phyloP scores from a whole-genome alignment of 1,140 invertebrate genomes.

The Ceratina japonica region DNA sequence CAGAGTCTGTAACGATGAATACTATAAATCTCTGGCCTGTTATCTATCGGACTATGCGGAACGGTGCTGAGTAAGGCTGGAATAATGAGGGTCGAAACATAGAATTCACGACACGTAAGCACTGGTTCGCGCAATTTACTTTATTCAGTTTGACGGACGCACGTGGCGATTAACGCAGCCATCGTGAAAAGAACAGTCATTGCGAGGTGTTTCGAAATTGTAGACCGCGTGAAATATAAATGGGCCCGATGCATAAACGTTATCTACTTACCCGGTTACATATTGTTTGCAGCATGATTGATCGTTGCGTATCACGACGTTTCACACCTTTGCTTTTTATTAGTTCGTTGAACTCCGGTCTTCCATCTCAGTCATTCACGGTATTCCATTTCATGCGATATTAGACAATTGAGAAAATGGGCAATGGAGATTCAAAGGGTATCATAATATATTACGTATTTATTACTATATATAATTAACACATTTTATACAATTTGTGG shows the following conservation, averaged over 20 bases:
- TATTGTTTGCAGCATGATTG: slow-evolving; percentile 52
- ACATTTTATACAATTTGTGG: no score
- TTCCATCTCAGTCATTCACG: slow-evolving; percentile 53
- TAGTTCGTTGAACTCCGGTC: slow-evolving; percentile 69
- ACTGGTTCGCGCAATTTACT: slow-evolving; percentile 36
- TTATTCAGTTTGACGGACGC: slow-evolving; percentile 41
- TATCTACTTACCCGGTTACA: slow-evolving; percentile 66
- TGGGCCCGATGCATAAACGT: slow-evolving; percentile 38
- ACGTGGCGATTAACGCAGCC: slow-evolving; percentile 36
- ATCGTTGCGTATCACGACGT: slow-evolving; percentile 65
- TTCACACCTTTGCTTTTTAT: slow-evolving; percentile 45
- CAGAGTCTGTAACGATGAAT: neutral
- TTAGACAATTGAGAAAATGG: slow-evolving; percentile 18
- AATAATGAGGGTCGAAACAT: slow-evolving; percentile 18
- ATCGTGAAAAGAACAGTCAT: slow-evolving; percentile 18
- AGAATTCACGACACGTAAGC: slow-evolving; percentile 40
- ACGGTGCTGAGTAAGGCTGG: neutral
- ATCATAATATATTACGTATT: neutral
- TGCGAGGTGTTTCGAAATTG: slow-evolving; percentile 51
- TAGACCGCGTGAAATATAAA: slow-evolving; percentile 58
- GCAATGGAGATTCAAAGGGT: neutral
- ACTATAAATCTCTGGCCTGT: neutral
- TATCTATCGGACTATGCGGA: slow-evolving; percentile 4
- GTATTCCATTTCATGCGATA: slow-evolving; percentile 24
- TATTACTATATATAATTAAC: neutral